phyloP scores from a whole-genome alignment of 2,113 vertebrate species.

The Clarias batrachus region DNA sequence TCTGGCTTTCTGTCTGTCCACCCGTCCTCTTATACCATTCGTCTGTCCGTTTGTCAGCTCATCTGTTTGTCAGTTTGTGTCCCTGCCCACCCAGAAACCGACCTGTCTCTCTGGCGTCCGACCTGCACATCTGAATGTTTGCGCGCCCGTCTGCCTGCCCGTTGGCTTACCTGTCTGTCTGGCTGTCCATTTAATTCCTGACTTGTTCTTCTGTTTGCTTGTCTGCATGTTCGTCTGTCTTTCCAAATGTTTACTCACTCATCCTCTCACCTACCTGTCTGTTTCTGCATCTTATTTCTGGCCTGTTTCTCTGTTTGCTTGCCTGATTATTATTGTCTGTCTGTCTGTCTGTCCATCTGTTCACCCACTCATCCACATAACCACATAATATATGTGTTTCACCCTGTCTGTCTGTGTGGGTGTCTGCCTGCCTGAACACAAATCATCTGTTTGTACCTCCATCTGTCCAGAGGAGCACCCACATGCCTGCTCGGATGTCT shows the following conservation, averaged over 20 bases:
- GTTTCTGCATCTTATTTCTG: not conserved
- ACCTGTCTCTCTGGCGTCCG: not conserved
- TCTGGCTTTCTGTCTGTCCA: not conserved
- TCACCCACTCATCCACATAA: not conserved
- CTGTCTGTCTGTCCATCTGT: not conserved
- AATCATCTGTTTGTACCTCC: not conserved
- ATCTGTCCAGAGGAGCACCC: not conserved
- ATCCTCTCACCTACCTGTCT: not conserved
- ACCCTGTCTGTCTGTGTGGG: no score
- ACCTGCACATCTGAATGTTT: not conserved
- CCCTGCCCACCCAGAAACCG: not conserved
- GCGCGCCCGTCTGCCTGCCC: not conserved
- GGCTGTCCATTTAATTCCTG: not conserved
- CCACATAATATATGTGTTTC: not conserved
- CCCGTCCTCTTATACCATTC: not conserved
- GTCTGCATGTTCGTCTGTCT: not conserved
- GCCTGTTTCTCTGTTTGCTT: no score
- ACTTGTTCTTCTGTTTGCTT: not conserved
- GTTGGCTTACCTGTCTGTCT: not conserved
- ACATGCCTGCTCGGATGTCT: not conserved
- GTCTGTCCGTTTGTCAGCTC: not conserved
- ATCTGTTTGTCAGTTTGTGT: not conserved
- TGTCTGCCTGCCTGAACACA: not conserved
- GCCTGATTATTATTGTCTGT: no score
- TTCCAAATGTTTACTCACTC: not conserved